Evolutionary conservation across 2,888 invertebrate species (phyloP).

Genomic region (Eudasyphora cyanicolor): DNA sequence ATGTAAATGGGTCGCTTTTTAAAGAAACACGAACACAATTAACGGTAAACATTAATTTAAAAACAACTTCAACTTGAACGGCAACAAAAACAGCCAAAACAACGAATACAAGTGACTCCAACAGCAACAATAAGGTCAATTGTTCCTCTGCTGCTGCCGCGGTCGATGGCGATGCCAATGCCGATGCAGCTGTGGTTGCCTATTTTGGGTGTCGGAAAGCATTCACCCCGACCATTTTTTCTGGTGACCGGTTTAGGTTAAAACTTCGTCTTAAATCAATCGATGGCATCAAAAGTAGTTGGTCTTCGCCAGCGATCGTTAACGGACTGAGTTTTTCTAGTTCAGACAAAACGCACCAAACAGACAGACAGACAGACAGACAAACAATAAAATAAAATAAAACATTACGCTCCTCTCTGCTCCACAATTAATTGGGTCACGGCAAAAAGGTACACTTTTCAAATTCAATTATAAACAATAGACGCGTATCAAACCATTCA

Average conservation of each 20-base stretch:
- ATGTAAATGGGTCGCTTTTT: neutral
- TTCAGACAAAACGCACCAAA: neutral
- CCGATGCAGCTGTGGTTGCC: neutral
- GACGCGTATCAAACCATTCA: neutral
- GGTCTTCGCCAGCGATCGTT: neutral
- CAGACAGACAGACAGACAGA: neutral
- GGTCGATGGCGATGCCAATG: neutral
- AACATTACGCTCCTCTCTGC: neutral
- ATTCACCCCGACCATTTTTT: too few species aligned
- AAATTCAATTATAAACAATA: neutral
- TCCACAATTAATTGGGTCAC: conserved; percentile 19
- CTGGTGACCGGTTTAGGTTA: neutral
- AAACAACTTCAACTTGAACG: neutral
- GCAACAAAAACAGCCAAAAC: neutral
- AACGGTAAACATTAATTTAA: conserved; percentile 11
- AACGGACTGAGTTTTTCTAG: too few species aligned
- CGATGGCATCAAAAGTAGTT: neutral
- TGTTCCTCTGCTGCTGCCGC: neutral
- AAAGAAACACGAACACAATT: neutral
- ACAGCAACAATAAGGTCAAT: conserved; percentile 6
- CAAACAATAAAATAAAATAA: conserved; percentile 15
- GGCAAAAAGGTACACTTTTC: neutral
- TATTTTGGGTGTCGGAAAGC: neutral
- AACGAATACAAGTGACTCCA: too few species aligned
- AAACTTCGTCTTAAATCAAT: conserved; percentile 5